Evolutionary conservation across 2,113 vertebrate species (phyloP), one percentile per base, ranked within the genome.

Genomic region (Aptenodytes patagonicus): DNA sequence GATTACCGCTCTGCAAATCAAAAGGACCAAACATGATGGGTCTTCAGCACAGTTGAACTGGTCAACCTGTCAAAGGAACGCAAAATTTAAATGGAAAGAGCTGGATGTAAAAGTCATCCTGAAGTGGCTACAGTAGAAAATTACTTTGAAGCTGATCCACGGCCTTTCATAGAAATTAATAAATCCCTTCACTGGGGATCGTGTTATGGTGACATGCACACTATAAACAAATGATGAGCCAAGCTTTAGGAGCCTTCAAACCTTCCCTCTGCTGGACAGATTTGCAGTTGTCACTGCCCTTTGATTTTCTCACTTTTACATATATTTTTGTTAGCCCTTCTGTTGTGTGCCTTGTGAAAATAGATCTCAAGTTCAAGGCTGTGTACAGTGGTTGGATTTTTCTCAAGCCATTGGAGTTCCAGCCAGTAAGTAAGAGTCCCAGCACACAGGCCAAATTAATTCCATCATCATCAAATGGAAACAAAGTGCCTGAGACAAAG

Each of bases 391-490:
- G 60, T 49, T 94, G 85, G 83, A 80, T 94, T 88, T 97, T 73
- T 89, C 85, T 93, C 73, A 90, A 85, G 65, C 55, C 47, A 51
- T 57, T 95, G 89, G 85, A 88, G 69, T 83, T 76, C 62, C 83
- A 96, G 76, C 32, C 44, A 92, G 47, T 61, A 85, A 96, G 55
- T 32, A 91, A 87, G 36, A 84, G 81, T 70, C 69, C 54, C 91
- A 87, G 54, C 9, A 6, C 76, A 93, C 28, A 69, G 83, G 36
- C 55, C 71, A 96, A 95, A 95, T 80, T 84, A 96, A 92, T 96
- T 96, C 86, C 60, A 94, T 97, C 69, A 91, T 86, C 87, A 93
- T 93, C 95, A 96, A 95, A 94, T 79, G 75, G 95, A 92, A 94
- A 97, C 73, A 87, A 94, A 93, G 66, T 96, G 83, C 83, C 62